phyloP scores from a whole-genome alignment of 1,140 invertebrate species.

The Orchesella cincta region DNA sequence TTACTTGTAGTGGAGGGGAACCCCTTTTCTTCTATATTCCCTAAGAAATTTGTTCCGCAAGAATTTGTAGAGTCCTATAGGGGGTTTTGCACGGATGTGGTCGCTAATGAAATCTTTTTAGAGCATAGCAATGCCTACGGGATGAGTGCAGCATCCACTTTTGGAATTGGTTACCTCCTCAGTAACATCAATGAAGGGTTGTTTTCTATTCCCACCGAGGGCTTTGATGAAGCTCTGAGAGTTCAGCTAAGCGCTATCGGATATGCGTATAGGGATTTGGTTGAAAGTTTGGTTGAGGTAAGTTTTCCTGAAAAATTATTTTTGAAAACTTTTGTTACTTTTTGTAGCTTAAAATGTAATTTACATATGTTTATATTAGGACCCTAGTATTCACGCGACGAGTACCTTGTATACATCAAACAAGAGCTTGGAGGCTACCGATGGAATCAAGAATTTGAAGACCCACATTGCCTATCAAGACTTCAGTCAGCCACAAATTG shows the following conservation, averaged over 20 bases:
- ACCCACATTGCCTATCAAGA: slow-evolving; percentile 34
- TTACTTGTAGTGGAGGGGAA: neutral
- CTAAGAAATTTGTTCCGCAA: slow-evolving; percentile 25
- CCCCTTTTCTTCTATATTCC: neutral
- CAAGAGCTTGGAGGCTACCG: slow-evolving; percentile 18
- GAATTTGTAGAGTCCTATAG: slow-evolving; percentile 6
- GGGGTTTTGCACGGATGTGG: slow-evolving; percentile 33
- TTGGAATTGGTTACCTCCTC: slow-evolving; percentile 34
- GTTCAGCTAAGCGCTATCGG: slow-evolving; percentile 14
- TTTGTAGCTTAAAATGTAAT: too few species aligned
- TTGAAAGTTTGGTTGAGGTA: slow-evolving; percentile 36
- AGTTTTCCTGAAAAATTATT: neutral
- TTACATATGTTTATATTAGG: too few species aligned
- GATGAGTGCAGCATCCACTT: slow-evolving; percentile 26
- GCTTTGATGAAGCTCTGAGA: slow-evolving; percentile 34
- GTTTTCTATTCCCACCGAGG: slow-evolving; percentile 13
- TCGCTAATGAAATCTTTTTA: slow-evolving; percentile 35
- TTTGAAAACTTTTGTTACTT: neutral
- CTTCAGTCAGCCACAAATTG: slow-evolving; percentile 34
- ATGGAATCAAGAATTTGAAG: slow-evolving; percentile 27
- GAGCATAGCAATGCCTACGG: slow-evolving; percentile 35
- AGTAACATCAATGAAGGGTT: slow-evolving; percentile 33
- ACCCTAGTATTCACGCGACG: slow-evolving; percentile 27
- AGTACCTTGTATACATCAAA: slow-evolving; percentile 32
- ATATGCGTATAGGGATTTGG: slow-evolving; percentile 30